Conservation (phyloP, 2,888 invertebrate genomes). For the Diachrysia chrysitis region DNA sequence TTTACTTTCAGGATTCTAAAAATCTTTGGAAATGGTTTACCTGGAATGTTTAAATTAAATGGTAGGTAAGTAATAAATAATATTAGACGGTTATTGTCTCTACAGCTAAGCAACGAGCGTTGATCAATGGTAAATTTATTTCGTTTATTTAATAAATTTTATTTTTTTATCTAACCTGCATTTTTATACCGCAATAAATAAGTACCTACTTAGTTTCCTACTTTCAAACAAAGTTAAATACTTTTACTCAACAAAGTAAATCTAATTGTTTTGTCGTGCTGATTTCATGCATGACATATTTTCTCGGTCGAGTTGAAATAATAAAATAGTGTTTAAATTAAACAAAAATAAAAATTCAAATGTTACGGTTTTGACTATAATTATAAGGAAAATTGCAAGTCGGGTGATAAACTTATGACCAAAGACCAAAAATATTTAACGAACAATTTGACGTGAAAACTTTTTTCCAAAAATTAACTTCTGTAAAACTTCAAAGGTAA, state of each 20-base stretch:
- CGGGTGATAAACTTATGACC: not conserved
- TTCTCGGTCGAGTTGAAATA: conserved; percentile 25
- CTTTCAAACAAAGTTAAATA: conserved; percentile 9
- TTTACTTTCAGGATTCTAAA: too few species aligned
- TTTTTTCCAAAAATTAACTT: not conserved
- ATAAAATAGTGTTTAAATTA: not conserved
- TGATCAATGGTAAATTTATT: too few species aligned
- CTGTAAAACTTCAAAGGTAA: not conserved
- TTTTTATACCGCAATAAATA: too few species aligned
- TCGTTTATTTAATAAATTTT: too few species aligned
- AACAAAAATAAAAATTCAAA: not conserved
- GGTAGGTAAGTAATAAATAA: too few species aligned
- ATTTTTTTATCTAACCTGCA: too few species aligned
- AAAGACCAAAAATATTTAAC: not conserved
- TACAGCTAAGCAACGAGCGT: too few species aligned
- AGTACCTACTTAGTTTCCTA: not conserved
- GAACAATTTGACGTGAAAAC: not conserved
- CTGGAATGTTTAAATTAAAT: too few species aligned
- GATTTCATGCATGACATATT: conserved; percentile 23
- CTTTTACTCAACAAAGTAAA: conserved; percentile 19
- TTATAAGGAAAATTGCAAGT: not conserved
- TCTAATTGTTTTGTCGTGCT: conserved; percentile 22
- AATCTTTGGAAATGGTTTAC: too few species aligned
- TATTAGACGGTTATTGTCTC: too few species aligned
- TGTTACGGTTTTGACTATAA: not conserved